Evolutionary conservation across 2,797 vertebrate genomes (phyloP), one percentile per base, ranked within the genome.

Genomic region (Mormyrus hasselquistii): DNA sequence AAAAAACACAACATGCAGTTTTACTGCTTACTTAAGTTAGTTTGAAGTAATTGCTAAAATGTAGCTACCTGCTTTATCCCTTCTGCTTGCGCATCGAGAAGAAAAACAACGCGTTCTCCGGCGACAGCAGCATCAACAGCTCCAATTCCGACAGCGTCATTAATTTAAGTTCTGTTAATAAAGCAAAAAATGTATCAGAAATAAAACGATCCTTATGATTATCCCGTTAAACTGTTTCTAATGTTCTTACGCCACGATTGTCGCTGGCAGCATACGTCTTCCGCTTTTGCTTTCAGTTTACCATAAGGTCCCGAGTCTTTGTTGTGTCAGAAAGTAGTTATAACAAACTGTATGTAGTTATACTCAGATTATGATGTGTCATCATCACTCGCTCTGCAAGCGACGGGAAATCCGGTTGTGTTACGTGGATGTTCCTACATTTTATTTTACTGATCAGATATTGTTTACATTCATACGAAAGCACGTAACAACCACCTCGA

Each of bases 231-330:
- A 62, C 69, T 7, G 14, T 41, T 76, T 41, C 34, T 76, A 34
- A 4, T 76, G 12, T 41, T 76, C 69, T 73, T 73, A 6, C 41
- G 69, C 34, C 16, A 38, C 69, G 69, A 76, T 76, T 38, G 69
- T 38, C 69, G 2, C 2, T 16, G 34, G 29, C 34, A 14, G 69
- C 69, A 7, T 47, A 82, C 76, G 41, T 47, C 76, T 47, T 82
- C 76, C 76, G 41, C 76, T 82, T 82, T 82, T 82, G 76, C 76
- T 82, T 82, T 82, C 76, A 82, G 76, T 82, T 82, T 44, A 82
- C 2, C 73, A 44, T 44, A 82, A 47, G 76, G 38, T 9, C 41
- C 69, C 2, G 69, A 16, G 14, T 38, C 69, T 76, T 16, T 76
- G 34, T 76, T 76, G 12, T 76, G 14, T 41, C 34, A 76, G 69